Percentiles rank a stretch among this genome's conserved stretches.
Conservation (phyloP, 2,888 invertebrate species). For the Meghimatium bilineatum region DNA sequence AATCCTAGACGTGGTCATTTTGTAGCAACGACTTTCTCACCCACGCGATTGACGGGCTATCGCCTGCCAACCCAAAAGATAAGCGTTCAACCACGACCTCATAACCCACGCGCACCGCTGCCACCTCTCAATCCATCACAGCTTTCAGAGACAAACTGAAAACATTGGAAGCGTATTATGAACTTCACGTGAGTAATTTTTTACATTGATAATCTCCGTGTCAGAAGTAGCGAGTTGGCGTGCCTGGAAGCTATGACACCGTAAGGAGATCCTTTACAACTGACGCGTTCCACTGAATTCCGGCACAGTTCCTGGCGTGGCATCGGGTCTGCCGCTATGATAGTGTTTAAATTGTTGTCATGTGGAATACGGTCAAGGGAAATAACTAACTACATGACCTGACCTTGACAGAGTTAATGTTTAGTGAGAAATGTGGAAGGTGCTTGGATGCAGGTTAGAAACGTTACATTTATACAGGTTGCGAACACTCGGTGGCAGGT, state of each 20-base stretch:
- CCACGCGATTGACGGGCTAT: background rate
- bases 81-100: background rate
- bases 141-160: background rate
- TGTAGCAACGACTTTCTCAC: background rate
- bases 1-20: too few species aligned
- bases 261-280: constrained; percentile 3
- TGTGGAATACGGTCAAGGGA: background rate
- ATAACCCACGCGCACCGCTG: constrained; percentile 18
- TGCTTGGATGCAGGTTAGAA: background rate
- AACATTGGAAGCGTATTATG: background rate
- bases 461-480: background rate
- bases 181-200: background rate
- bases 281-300: background rate
- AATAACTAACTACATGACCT: background rate
- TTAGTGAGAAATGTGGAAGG: background rate
- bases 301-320: constrained; percentile 5
- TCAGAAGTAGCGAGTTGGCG: constrained; percentile 11
- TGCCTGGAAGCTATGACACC: constrained; percentile 10
- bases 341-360: background rate
- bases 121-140: constrained; percentile 4
- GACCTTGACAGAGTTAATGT: background rate
- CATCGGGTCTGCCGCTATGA: background rate
- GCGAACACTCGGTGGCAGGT: background rate
- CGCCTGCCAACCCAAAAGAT: constrained; percentile 11
- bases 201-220: constrained; percentile 19